Base-by-base conservation (phyloP, 2,888 invertebrate genomes). In the Leucophora obtusa region DNA sequence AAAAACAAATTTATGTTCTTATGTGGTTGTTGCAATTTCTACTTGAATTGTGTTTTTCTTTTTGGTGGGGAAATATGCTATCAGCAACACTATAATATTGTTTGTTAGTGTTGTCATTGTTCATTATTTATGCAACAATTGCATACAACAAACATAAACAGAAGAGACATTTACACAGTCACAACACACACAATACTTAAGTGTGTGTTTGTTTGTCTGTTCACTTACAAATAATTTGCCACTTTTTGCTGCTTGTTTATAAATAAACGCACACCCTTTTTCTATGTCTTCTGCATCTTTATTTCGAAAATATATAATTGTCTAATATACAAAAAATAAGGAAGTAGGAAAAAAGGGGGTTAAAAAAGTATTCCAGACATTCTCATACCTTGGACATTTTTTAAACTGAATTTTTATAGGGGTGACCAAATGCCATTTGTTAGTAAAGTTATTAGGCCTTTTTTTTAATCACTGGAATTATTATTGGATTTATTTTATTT, bases 111-210 rank as follows among this genome's bases (percentile, higher is more conserved):
- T 70, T 79, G 82, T 66, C 71, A 63, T 63, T 70, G 70, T 77
- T 68, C 59, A 74, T 71, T 82, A 82, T 77, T 82, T 82, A 74
- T 82, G 82, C 70, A 77, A 70, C 76, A 73, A 73, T 66, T 71
- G 69, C 63, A 66, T 56, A 65, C 79, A 82, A 69, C 72, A 70
- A 66, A 76, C 35, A 50, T 35, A 50, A 54, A 14, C 43, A 47
- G 21, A 50, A 62, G 9, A 47, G 43, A n/a, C n/a, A 47, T 11
- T 28, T 28, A 7, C 4, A 1, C 11, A 47, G 43, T n/a, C 38
- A 38, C 38, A 38, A 47, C 6, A 47, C 35, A 35, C 28, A 18
- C n/a, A n/a, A n/a, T 70, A 8, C 43, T 58, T 35, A 24, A 21
- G 10, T 33, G 47, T 15, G 14, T 17, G 11, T 33, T 10, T n/a